phyloP scores from a whole-genome alignment of 64 coral and sea anemone species.

The Pachyseris speciosa region DNA sequence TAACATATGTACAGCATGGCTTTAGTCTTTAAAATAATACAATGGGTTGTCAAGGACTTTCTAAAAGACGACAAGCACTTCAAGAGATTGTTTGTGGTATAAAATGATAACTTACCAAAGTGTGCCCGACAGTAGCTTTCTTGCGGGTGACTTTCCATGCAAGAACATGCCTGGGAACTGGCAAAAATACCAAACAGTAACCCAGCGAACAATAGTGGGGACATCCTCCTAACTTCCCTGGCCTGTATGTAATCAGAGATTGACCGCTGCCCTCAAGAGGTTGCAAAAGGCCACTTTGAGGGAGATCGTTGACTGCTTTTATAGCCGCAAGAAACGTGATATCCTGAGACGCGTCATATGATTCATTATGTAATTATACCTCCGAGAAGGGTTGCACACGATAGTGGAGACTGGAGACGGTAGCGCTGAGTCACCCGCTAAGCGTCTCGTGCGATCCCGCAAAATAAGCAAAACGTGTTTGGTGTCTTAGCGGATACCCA shows the following conservation, averaged over 20 bases:
- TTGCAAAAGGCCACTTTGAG: neutral
- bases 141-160: constrained; percentile 42
- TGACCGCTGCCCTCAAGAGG: neutral
- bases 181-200: neutral
- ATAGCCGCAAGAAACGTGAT: neutral
- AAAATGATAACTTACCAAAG: constrained; percentile 48
- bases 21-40: too few species aligned
- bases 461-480: too few species aligned
- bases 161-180: constrained; percentile 25
- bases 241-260: neutral
- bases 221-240: neutral
- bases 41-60: too few species aligned
- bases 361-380: neutral
- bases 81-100: too few species aligned
- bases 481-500: too few species aligned
- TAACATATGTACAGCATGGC: too few species aligned
- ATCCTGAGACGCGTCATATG: neutral
- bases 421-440: neutral
- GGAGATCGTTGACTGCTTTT: neutral
- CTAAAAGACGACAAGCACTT: too few species aligned
- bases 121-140: constrained; percentile 55
- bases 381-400: neutral
- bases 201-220: neutral
- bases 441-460: neutral
- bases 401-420: neutral